Evolutionary conservation across 2,113 vertebrate species (phyloP), one percentile per base, ranked within the genome.

Genomic region (Pseudopodoces humilis): DNA sequence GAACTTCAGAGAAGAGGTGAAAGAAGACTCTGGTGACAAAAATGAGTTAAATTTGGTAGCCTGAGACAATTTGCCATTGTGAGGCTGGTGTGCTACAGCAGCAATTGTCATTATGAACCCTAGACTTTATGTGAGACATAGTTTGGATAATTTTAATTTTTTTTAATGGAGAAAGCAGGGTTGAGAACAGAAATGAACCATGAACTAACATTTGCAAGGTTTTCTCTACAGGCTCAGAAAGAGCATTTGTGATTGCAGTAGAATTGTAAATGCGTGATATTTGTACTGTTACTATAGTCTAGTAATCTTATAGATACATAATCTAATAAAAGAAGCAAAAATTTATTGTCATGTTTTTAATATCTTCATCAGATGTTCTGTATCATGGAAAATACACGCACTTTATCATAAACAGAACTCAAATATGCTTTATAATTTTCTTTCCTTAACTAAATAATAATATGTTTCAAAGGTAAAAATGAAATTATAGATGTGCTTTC

Each of bases 1-100:
- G 62, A 92, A 85, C 43, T 70, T 74, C 49, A 30, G 64, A 84
- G 67, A 86, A 84, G 39, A 87, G 20, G 24, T 1, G 2, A 55
- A 88, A 92, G 67, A 58, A 77, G 71, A 65, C 49, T 95, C 63
- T 78, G n/a, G 11, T 75, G 59, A 28, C 65, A 90, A 83, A 96
- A 67, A 6, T 23, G 55, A 67, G 35, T 70, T 81, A 31, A 6
- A 25, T 81, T 81, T 63, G 63, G 37, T 70, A 74, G 24, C 68
- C 27, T 78, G 71, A 90, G 67, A 74, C 31, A 71, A 43, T 65
- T 19, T 81, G 20, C 27, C 6, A 21, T 68, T 78, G 30, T 44
- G 53, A 86, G 46, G 41, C 43, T 72, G 70, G 31, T 67, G 39
- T 50, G 13, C 12, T 72, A 5, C 17, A 74, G 63, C 28, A 71